Base-by-base conservation (phyloP, 2,113 vertebrate species). In the Saimiri boliviensis region DNA sequence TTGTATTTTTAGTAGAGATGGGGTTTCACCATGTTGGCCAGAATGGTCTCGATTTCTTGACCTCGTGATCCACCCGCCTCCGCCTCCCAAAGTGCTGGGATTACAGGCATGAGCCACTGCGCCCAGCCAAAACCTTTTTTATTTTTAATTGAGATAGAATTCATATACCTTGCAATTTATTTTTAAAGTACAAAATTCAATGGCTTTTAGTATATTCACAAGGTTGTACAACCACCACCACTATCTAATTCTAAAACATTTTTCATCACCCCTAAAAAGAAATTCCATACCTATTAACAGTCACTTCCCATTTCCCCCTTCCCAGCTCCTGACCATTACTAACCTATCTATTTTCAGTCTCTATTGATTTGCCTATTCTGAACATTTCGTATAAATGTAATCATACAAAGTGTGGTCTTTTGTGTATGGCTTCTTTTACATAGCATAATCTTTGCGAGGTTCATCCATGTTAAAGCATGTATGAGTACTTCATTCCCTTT, bases 401-500 rank as follows among this genome's bases (percentile, higher is more conserved):
- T 88, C 82, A 91, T 35, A 68, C 21, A 66, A 35, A 40, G 11
- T 49, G 14, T 91, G 52, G 35, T 5, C 58, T 77, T 58, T 83
- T 79, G 12, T 66, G 45, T 74, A 66, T 88, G 19, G 11, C 49
- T 93, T 91, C 56, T 89, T 82, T 90, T 66, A 81, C 49, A 79
- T 49, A 66, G 35, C 86, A 89, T 58, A 60, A 80, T 80, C 14
- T 60, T 91, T 93, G 86, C 70, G 49, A 86, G 79, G 60, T 90
- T 85, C 35, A 76, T 56, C 56, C 13, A 70, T 49, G 52, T 89
- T 27, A 5, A 86, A 87, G 25, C 35, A 45, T 80, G 25, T 79
- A 86, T 93, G 66, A 56, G n/a, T 82, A 86, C 60, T 47, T 85
- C 54, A 92, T 92, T 85, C 45, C 49, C 94, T 82, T 89, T 77